Conservation (phyloP, 2,113 vertebrate genomes). For the Clarias gariepinus region DNA sequence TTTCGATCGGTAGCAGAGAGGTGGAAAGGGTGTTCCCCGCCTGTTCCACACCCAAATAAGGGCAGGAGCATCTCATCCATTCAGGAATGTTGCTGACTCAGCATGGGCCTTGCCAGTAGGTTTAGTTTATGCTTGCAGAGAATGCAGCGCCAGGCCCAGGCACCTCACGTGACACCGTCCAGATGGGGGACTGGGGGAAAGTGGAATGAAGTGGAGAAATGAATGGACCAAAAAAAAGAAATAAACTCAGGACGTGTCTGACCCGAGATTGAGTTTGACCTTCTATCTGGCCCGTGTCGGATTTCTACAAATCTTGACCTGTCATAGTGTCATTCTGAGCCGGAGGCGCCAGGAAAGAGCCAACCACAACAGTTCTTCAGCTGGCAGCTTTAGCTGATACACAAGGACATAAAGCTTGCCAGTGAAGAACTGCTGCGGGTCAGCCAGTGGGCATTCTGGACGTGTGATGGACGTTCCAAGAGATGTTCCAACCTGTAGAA, state of each 20-base stretch:
- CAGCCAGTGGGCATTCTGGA: conserved; percentile 75
- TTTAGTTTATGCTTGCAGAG: conserved; percentile 57
- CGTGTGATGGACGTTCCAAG: neutral
- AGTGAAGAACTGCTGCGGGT: conserved; percentile 99
- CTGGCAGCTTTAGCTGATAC: conserved; percentile 99
- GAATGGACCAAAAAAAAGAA: neutral
- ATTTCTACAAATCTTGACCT: conserved; percentile 1
- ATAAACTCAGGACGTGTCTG: conserved; percentile 19
- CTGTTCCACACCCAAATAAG: conserved; percentile 55
- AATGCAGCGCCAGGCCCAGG: conserved; percentile 38
- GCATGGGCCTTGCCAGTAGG: conserved; percentile 44
- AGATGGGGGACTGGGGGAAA: neutral
- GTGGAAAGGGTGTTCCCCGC: conserved; percentile 18
- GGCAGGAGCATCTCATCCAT: conserved; percentile 48
- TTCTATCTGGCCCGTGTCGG: neutral
- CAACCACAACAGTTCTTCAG: conserved; percentile 99
- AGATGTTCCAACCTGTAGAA: conserved; percentile 48
- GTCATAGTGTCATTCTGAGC: neutral
- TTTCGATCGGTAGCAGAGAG: conserved; percentile 20
- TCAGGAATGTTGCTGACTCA: conserved; percentile 58
- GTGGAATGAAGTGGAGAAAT: neutral
- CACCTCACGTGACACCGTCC: conserved; percentile 24
- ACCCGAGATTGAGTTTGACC: conserved; percentile 23
- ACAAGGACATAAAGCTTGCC: conserved; percentile 99
- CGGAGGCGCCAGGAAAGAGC: conserved; percentile 79